phyloP scores from a whole-genome alignment of 2,113 vertebrate species.

The Alectura lathami region DNA sequence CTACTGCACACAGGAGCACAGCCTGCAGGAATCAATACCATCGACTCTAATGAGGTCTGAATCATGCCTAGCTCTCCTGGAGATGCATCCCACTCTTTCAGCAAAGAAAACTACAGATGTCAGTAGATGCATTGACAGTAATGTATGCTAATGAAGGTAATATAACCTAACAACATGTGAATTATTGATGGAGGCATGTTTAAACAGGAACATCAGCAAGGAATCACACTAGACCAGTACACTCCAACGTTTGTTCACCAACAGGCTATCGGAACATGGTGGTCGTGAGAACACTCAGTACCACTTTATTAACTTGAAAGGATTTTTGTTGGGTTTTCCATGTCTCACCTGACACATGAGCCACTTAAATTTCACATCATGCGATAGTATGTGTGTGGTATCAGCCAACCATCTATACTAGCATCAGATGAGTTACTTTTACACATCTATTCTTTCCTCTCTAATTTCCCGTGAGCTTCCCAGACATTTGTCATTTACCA shows the following conservation, averaged over 20 bases:
- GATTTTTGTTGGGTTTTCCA: neutral
- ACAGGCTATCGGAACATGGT: neutral
- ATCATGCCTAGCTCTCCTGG: slow-evolving; percentile 3
- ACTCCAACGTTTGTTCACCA: slow-evolving; percentile 8
- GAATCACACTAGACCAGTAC: neutral
- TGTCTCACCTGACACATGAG: neutral
- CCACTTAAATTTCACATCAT: neutral
- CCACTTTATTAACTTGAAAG: neutral
- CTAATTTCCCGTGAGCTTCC: too few species aligned
- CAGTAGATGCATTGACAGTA: slow-evolving; percentile 38
- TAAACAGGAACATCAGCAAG: slow-evolving; percentile 32
- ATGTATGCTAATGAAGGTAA: slow-evolving; percentile 54
- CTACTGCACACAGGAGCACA: neutral
- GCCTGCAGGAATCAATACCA: slow-evolving; percentile 31
- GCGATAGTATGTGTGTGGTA: neutral
- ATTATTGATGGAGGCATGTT: slow-evolving; percentile 60
- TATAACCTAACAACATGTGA: slow-evolving; percentile 46
- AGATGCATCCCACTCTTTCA: slow-evolving; percentile 10
- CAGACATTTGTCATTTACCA: neutral
- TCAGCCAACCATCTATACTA: neutral
- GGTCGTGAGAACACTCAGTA: neutral
- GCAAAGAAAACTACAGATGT: slow-evolving; percentile 15
- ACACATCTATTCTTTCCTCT: neutral
- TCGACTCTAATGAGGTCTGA: slow-evolving; percentile 40
- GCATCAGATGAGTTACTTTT: neutral